Conservation (phyloP, 1,140 invertebrate species). For the Bombyx mandarina region DNA sequence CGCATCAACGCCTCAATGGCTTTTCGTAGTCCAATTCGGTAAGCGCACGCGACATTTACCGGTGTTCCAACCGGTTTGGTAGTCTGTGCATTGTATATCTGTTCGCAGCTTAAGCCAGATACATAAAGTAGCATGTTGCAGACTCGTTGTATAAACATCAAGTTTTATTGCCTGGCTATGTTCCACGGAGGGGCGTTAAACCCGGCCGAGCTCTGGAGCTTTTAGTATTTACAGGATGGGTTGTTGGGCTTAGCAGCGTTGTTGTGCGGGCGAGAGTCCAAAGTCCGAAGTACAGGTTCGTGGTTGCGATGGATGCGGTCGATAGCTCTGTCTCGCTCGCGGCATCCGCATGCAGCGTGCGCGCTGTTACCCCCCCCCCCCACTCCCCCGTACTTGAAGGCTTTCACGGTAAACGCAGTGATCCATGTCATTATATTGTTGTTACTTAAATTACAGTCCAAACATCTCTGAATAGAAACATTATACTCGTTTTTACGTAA, state of each 20-base stretch:
- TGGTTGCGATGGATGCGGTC: not conserved
- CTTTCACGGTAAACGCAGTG: slow-evolving; percentile 4
- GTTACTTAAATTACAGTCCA: too few species aligned
- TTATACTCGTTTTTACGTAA: too few species aligned
- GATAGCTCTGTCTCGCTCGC: slow-evolving; percentile 6
- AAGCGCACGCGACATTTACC: slow-evolving; percentile 19
- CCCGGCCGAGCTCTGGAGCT: slow-evolving; percentile 32
- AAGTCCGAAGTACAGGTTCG: slow-evolving; percentile 8
- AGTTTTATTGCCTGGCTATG: slow-evolving; percentile 67
- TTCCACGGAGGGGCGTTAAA: slow-evolving; percentile 59
- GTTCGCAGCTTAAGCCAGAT: slow-evolving; percentile 20
- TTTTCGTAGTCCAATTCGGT: slow-evolving; percentile 15
- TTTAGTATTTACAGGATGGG: slow-evolving; percentile 52
- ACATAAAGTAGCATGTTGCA: slow-evolving; percentile 47
- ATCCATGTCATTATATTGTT: not conserved
- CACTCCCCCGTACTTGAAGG: not conserved
- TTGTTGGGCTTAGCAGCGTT: slow-evolving; percentile 25
- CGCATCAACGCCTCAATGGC: not conserved
- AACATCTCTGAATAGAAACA: too few species aligned
- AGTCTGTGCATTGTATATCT: slow-evolving; percentile 11
- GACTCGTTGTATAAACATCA: slow-evolving; percentile 61
- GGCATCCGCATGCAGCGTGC: slow-evolving; percentile 1
- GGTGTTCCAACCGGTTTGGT: slow-evolving; percentile 18
- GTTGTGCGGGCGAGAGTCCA: slow-evolving; percentile 21
- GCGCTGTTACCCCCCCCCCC: not conserved